A percentile compares a stretch with the other conserved stretches of the same genome.
Conservation (phyloP, 2,888 invertebrate species). For the Epistrophe grossulariae region DNA sequence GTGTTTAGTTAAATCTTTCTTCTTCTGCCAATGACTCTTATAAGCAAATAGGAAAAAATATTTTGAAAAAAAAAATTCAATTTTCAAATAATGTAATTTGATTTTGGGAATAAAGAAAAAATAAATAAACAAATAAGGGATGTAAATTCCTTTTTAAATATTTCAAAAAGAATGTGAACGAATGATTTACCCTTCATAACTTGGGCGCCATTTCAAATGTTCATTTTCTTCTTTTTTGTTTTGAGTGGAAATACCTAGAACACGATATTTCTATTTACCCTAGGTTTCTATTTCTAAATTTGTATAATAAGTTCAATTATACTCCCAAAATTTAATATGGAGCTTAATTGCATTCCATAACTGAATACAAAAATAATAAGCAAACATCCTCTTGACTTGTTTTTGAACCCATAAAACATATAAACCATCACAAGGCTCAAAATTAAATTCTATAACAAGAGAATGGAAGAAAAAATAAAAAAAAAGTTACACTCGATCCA, state of each 20-base stretch:
- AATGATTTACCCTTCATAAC: background rate
- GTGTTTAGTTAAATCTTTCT: background rate
- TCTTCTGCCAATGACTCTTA: background rate
- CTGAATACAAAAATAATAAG: constrained; percentile 43
- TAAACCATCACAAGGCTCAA: constrained; percentile 41
- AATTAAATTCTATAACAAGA: constrained; percentile 57
- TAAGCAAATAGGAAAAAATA: background rate
- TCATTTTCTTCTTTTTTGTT: background rate
- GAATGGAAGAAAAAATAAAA: background rate
- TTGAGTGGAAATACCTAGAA: background rate
- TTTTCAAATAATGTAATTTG: constrained; percentile 45
- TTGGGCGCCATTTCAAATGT: background rate
- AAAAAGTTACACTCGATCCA: constrained; percentile 56
- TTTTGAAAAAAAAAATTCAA: background rate
- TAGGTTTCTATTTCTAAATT: constrained; percentile 20
- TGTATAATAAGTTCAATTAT: constrained; percentile 35
- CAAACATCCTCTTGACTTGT: background rate
- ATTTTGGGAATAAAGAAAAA: constrained; percentile 5
- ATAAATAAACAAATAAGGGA: background rate
- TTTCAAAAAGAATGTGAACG: background rate
- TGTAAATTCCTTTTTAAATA: background rate
- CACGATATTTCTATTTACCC: constrained; percentile 11
- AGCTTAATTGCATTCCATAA: constrained; percentile 60
- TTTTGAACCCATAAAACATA: constrained; percentile 22
- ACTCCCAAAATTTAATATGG: constrained; percentile 30